Evolutionary conservation across 2,888 invertebrate genomes (phyloP).

Genomic region (Plebejus anna): DNA sequence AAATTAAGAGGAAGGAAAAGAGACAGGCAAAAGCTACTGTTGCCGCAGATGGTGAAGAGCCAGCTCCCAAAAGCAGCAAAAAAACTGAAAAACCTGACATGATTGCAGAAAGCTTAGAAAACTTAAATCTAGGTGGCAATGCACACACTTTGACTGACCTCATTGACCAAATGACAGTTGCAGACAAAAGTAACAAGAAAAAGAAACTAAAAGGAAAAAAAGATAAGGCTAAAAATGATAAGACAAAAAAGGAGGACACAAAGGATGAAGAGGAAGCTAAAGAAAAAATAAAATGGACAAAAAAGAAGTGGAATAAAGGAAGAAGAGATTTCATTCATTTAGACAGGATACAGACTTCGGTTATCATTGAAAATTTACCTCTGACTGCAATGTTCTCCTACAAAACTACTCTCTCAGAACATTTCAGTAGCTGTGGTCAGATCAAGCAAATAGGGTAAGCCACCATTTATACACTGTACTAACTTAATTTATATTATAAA

Average conservation of each 20-base stretch:
- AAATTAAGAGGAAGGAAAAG: slow-evolving; percentile 52
- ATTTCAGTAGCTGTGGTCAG: slow-evolving; percentile 57
- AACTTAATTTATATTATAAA: not conserved
- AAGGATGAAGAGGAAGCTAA: slow-evolving; percentile 48
- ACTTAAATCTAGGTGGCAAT: slow-evolving; percentile 64
- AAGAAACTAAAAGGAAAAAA: slow-evolving; percentile 51
- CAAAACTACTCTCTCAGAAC: slow-evolving; percentile 55
- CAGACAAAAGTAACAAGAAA: slow-evolving; percentile 57
- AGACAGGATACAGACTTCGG: slow-evolving; percentile 43
- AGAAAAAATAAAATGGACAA: slow-evolving; percentile 63
- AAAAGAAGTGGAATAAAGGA: slow-evolving; percentile 66
- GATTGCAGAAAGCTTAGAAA: slow-evolving; percentile 58
- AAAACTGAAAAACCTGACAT: slow-evolving; percentile 51
- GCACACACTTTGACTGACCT: slow-evolving; percentile 59
- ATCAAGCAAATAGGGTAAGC: slow-evolving; percentile 62
- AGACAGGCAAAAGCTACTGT: slow-evolving; percentile 38
- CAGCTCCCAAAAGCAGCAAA: slow-evolving; percentile 49
- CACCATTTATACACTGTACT: not conserved
- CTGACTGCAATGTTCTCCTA: slow-evolving; percentile 54
- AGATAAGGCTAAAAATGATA: slow-evolving; percentile 34
- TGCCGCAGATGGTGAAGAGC: slow-evolving; percentile 46
- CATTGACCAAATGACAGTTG: slow-evolving; percentile 67
- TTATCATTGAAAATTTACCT: slow-evolving; percentile 63
- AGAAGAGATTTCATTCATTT: slow-evolving; percentile 48
- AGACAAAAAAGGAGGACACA: slow-evolving; percentile 40